Evolutionary conservation across 2,797 vertebrate species (phyloP).

Genomic region (Catamblyrhynchus diadema): DNA sequence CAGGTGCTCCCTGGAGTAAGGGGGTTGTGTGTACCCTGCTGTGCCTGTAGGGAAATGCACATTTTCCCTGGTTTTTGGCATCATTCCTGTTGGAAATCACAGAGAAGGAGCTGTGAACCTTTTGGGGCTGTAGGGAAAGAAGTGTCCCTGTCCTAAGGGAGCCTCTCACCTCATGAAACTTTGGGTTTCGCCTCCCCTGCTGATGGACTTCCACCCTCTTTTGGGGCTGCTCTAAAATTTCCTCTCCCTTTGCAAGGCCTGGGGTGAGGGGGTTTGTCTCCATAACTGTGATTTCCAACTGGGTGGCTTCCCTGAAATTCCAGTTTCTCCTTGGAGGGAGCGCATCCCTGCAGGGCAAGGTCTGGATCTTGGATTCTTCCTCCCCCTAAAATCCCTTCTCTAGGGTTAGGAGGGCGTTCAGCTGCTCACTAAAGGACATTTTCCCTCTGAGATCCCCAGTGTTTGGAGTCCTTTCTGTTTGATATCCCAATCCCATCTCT

Average conservation of each 20-base stretch:
- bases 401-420: background rate
- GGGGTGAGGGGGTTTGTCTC: background rate
- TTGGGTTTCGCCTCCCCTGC: rapidly evolving
- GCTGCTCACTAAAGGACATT: rapidly evolving
- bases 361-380: background rate
- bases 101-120: rapidly evolving
- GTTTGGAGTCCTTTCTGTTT: background rate
- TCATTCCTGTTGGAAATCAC: background rate
- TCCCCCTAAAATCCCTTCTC: background rate
- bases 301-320: background rate
- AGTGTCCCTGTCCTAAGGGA: background rate
- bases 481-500: background rate
- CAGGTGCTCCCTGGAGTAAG: rapidly evolving
- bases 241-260: background rate
- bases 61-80: rapidly evolving
- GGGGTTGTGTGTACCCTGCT: background rate
- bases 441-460: rapidly evolving
- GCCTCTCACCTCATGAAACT: rapidly evolving
- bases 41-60: rapidly evolving
- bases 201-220: background rate
- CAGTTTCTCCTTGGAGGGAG: background rate
- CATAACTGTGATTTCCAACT: rapidly evolving
- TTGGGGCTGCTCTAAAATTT: rapidly evolving
- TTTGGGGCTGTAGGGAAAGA: background rate
- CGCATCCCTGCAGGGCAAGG: rapidly evolving